Evolutionary conservation across 2,888 invertebrate genomes (phyloP).

Genomic region (Dastarcus helophoroides): DNA sequence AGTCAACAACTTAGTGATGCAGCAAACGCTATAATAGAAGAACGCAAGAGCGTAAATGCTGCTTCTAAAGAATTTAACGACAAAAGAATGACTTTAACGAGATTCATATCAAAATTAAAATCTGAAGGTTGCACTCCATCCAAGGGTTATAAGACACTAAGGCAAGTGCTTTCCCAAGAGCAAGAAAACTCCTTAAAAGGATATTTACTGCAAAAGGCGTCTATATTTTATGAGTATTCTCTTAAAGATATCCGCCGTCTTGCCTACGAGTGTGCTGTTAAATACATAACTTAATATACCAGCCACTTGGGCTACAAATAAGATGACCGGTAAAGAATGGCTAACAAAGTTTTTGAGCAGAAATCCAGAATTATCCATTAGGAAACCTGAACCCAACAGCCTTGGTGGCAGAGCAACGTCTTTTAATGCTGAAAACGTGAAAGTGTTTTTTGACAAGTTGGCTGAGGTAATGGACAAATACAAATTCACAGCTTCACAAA

Average conservation of each 20-base stretch:
- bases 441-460: slow-evolving; percentile 10
- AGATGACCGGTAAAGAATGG: slow-evolving; percentile 12
- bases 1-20: too few relatives aligned
- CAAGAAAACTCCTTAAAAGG: too few relatives aligned
- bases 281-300: slow-evolving; percentile 8
- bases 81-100: too few relatives aligned
- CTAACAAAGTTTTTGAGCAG: slow-evolving; percentile 12
- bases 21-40: too few relatives aligned
- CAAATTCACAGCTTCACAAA: slow-evolving; percentile 5
- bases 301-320: slow-evolving; percentile 8
- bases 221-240: slow-evolving; percentile 6
- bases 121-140: too few relatives aligned
- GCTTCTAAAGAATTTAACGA: too few relatives aligned
- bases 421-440: slow-evolving; percentile 11
- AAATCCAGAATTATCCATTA: slow-evolving; percentile 5
- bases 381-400: slow-evolving; percentile 10
- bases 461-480: slow-evolving; percentile 8
- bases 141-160: too few relatives aligned
- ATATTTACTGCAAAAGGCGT: slow-evolving; percentile 5
- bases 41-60: too few relatives aligned
- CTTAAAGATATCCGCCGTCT: slow-evolving; percentile 10
- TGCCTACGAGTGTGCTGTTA: slow-evolving; percentile 7
- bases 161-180: too few relatives aligned
- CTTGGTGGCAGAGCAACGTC: slow-evolving; percentile 13
- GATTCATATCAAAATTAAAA: too few relatives aligned